Evolutionary conservation across 2,113 vertebrate genomes (phyloP).

Genomic region (Chauna torquata): DNA sequence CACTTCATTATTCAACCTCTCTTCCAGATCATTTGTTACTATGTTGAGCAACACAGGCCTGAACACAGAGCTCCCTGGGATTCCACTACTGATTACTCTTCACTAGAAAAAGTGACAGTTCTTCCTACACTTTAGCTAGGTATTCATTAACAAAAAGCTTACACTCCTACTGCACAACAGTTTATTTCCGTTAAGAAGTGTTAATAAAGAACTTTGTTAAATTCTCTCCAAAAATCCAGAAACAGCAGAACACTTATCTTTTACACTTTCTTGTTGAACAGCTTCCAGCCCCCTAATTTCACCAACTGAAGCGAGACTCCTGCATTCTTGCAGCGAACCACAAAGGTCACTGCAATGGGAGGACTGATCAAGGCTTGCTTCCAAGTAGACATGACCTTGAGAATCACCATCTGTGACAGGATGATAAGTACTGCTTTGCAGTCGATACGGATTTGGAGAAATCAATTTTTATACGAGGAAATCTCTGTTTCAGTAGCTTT

Average conservation of each 20-base stretch:
- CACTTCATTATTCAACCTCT: background rate
- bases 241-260: background rate
- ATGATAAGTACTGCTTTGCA: background rate
- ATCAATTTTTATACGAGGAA: background rate
- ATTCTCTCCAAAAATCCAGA: background rate
- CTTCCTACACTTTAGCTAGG: background rate
- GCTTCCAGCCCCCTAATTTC: background rate
- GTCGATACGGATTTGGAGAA: background rate
- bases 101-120: background rate
- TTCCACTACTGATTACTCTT: background rate
- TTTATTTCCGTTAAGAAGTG: background rate
- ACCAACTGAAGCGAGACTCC: background rate
- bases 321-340: background rate
- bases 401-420: rapidly evolving
- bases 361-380: background rate
- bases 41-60: background rate
- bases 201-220: background rate
- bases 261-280: background rate
- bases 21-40: background rate
- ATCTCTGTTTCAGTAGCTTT: background rate
- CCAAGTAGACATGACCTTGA: slow-evolving; percentile 24
- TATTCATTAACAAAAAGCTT: background rate
- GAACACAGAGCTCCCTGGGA: background rate
- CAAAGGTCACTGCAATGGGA: slow-evolving; percentile 2
- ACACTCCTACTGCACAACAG: background rate